Conservation (phyloP, 2,888 invertebrate species). For the Lacanobia wlatinum region DNA sequence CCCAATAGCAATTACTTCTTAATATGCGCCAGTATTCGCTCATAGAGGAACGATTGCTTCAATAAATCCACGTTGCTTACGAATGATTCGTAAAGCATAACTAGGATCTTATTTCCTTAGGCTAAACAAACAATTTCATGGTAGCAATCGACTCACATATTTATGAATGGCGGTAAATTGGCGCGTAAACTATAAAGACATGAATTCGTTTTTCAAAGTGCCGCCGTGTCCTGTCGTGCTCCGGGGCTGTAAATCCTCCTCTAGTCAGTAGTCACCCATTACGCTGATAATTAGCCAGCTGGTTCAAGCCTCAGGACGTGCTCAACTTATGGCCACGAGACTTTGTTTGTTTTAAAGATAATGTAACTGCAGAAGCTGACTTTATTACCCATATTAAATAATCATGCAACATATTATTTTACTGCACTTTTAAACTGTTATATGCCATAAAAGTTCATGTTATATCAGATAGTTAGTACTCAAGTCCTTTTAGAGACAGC, state of each 20-base stretch:
- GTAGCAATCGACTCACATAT: conserved; percentile 47
- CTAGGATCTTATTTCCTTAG: conserved; percentile 31
- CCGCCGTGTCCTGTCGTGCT: conserved; percentile 41
- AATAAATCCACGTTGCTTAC: conserved; percentile 37
- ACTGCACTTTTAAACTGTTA: conserved; percentile 24
- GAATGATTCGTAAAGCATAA: conserved; percentile 25
- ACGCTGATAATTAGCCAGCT: conserved; percentile 53
- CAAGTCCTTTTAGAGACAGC: conserved; percentile 4
- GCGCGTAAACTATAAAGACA: conserved; percentile 38
- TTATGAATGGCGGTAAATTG: conserved; percentile 53
- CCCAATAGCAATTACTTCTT: conserved; percentile 4
- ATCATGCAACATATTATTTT: conserved; percentile 40
- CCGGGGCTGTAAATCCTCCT: conserved; percentile 40
- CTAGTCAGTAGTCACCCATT: conserved; percentile 46
- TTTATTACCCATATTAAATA: conserved; percentile 50
- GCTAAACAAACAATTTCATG: conserved; percentile 38
- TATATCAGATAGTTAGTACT: conserved; percentile 12
- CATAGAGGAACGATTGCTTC: conserved; percentile 16
- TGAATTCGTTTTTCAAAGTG: conserved; percentile 51
- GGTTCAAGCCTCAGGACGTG: conserved; percentile 18
- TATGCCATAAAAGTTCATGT: conserved; percentile 21
- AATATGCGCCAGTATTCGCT: conserved; percentile 13
- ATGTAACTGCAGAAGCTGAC: conserved; percentile 28
- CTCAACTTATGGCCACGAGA: conserved; percentile 30
- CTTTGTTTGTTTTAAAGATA: conserved; percentile 54